These are phyloP conservation scores for Heteractis magnifica DNA, from an alignment of 92 coral and sea anemone species.

Conservation along the genomic window DNA sequence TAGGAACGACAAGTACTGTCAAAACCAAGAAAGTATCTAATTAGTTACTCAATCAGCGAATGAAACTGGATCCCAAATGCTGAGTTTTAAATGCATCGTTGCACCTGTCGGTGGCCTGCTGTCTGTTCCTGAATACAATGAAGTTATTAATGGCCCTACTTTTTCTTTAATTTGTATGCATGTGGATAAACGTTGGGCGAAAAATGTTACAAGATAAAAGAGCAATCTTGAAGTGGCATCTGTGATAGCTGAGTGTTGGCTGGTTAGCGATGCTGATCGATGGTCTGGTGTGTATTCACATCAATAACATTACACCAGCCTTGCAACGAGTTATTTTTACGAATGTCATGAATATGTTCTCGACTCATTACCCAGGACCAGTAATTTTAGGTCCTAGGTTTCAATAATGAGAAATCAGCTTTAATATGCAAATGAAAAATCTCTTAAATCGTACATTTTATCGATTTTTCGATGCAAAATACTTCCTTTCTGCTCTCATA, in stretches of 20 bases:
- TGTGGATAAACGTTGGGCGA: too few species aligned
- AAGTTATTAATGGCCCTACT: too few species aligned
- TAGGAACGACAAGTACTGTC: slow-evolving; percentile 8
- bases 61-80: slow-evolving; percentile 16
- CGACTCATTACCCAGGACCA: neutral
- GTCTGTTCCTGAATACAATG: too few species aligned
- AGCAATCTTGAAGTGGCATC: too few species aligned
- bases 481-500: neutral
- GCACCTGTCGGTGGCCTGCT: neutral
- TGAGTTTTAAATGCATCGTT: neutral
- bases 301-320: neutral
- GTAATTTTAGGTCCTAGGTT: neutral
- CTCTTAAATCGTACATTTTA: neutral
- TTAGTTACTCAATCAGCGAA: slow-evolving; percentile 26
- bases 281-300: neutral
- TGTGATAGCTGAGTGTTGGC: too few species aligned
- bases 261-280: too few species aligned
- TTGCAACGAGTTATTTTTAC: neutral
- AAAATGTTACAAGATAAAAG: too few species aligned
- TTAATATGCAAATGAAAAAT: too few species aligned
- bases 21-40: slow-evolving; percentile 10
- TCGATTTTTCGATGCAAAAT: neutral
- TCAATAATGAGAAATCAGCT: neutral
- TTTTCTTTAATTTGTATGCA: too few species aligned
- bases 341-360: neutral